A percentile compares a stretch with the other conserved stretches of the same genome.
These are phyloP conservation scores for Cavia aperea DNA, from an alignment of 2,113 vertebrate genomes.

Conservation along the genomic window DNA sequence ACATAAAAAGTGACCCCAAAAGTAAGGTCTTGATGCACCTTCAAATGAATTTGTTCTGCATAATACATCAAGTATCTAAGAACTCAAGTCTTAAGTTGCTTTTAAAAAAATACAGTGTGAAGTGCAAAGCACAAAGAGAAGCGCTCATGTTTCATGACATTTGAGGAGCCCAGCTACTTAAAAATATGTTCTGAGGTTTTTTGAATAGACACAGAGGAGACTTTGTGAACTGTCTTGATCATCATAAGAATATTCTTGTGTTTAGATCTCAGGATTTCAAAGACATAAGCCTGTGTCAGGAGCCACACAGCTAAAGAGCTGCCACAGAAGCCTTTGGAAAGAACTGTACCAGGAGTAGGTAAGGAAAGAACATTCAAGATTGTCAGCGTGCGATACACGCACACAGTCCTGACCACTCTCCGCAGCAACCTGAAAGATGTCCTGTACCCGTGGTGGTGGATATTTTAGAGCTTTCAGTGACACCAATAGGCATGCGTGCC, in stretches of 20 bases:
- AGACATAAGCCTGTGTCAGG: neutral
- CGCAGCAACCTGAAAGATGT: neutral
- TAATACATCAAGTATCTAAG: conserved; percentile 63
- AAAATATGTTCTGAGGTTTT: neutral
- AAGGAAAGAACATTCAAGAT: neutral
- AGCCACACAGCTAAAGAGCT: neutral
- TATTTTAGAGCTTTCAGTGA: neutral
- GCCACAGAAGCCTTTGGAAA: neutral
- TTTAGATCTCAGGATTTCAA: conserved; percentile 59
- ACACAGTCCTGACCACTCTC: neutral
- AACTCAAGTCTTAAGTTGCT: conserved; percentile 50
- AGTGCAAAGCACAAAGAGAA: conserved; percentile 41
- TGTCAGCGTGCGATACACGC: neutral
- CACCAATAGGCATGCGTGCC: neutral
- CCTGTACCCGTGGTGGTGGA: neutral
- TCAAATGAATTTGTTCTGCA: conserved; percentile 56
- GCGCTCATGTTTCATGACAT: neutral
- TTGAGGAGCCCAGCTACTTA: conserved; percentile 24
- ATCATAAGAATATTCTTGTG: conserved; percentile 34
- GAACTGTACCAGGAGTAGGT: neutral
- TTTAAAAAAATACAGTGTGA: conserved; percentile 36
- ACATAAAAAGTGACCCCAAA: conserved; percentile 30
- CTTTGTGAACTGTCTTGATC: conserved; percentile 1
- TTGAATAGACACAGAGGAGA: conserved; percentile 12
- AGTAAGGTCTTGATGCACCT: conserved; percentile 36